Percentiles rank a stretch among this genome's conserved stretches.
Conservation (phyloP, 2,113 vertebrate species). For the Alethe castanea region DNA sequence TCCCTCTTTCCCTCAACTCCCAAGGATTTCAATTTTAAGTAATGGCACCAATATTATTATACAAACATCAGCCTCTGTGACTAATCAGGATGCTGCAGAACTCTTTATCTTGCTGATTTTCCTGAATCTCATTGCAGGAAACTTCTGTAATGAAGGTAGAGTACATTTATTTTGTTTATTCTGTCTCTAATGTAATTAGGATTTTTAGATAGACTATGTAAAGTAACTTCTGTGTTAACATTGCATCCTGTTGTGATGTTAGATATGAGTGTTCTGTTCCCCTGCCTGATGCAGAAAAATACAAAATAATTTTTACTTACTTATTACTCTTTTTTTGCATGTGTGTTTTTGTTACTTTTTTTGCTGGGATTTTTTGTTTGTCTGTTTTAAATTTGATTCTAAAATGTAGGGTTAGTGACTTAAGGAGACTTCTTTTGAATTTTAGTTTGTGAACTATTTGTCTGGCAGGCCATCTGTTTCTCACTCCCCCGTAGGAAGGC, state of each 20-base stretch:
- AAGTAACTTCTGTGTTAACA: neutral
- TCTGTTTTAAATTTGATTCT: neutral
- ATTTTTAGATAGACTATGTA: neutral
- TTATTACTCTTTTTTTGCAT: neutral
- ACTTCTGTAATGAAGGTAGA: neutral
- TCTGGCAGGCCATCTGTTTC: constrained; percentile 41
- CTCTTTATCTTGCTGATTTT: neutral
- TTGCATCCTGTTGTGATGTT: neutral
- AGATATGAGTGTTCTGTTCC: neutral
- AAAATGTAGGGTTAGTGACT: neutral
- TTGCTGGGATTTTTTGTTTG: neutral
- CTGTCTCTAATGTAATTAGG: neutral
- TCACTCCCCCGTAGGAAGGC: neutral
- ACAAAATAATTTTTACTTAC: neutral
- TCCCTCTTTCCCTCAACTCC: fast-evolving
- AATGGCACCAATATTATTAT: neutral
- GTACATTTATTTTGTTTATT: neutral
- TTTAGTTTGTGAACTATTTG: neutral
- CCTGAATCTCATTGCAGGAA: neutral
- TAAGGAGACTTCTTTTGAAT: neutral
- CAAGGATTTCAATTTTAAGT: neutral
- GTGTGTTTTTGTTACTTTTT: neutral
- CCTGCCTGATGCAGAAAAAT: neutral
- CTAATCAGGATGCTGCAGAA: neutral
- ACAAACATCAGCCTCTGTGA: neutral